phyloP scores from a whole-genome alignment of 1,140 invertebrate genomes.

The Lineus longissimus region DNA sequence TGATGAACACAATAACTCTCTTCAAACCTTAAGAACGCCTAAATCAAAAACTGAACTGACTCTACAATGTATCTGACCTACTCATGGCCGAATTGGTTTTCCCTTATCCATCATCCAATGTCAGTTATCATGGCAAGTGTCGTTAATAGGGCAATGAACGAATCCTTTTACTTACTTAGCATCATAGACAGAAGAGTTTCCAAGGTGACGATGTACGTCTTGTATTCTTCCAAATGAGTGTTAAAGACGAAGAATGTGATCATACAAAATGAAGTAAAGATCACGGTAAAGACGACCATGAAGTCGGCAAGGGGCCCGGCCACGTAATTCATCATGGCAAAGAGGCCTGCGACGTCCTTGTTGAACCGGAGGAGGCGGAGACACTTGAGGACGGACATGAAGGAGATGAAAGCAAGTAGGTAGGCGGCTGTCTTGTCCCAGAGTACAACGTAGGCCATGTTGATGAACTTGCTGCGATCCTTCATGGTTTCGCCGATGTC shows the following conservation, averaged over 20 bases:
- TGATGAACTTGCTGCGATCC: slow-evolving; percentile 1
- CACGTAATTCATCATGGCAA: slow-evolving; percentile 27
- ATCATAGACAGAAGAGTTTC: slow-evolving; percentile 34
- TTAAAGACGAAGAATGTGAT: slow-evolving; percentile 34
- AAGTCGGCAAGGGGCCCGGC: slow-evolving; percentile 32
- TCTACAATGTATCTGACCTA: too few species aligned
- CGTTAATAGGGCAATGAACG: too few species aligned
- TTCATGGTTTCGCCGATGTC: not conserved
- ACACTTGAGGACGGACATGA: slow-evolving; percentile 52
- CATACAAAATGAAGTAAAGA: slow-evolving; percentile 33
- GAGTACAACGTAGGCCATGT: not conserved
- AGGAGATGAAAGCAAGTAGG: slow-evolving; percentile 48
- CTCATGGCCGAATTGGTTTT: too few species aligned
- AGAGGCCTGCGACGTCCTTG: slow-evolving; percentile 32
- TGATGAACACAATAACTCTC: too few species aligned
- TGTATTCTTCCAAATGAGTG: slow-evolving; percentile 26
- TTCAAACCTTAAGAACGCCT: too few species aligned
- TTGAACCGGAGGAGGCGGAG: slow-evolving; percentile 54
- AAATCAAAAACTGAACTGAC: too few species aligned
- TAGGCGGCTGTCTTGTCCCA: slow-evolving; percentile 31
- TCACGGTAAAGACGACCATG: slow-evolving; percentile 31
- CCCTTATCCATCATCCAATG: too few species aligned
- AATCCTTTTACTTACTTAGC: slow-evolving; percentile 32
- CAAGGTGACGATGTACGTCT: slow-evolving; percentile 24
- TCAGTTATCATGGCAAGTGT: too few species aligned